phyloP scores from a whole-genome alignment of 1,140 invertebrate species.

The Drosophila guanche region DNA sequence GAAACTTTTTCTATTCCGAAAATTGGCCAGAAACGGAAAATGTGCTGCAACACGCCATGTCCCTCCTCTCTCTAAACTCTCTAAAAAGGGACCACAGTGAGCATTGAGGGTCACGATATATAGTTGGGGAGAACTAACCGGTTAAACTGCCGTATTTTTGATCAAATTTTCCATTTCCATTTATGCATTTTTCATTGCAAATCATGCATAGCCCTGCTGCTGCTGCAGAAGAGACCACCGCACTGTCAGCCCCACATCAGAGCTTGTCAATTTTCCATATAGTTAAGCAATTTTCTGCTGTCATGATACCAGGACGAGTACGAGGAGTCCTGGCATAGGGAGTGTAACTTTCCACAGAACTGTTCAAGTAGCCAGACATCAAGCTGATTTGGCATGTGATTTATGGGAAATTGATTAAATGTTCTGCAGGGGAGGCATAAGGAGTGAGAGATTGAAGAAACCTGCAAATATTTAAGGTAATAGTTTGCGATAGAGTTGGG shows the following conservation, averaged over 20 bases:
- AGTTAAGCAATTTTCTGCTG: slow-evolving; percentile 74
- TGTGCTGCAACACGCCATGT: slow-evolving; percentile 61
- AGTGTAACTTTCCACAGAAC: slow-evolving; percentile 11
- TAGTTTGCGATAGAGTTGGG: too few relatives aligned
- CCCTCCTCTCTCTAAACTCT: slow-evolving; percentile 8
- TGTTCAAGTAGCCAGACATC: slow-evolving; percentile 41
- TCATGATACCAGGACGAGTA: slow-evolving; percentile 52
- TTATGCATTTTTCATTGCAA: slow-evolving; percentile 65
- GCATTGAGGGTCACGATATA: background rate
- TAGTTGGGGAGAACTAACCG: slow-evolving; percentile 24
- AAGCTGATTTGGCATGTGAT: slow-evolving; percentile 65
- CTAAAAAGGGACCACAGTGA: background rate
- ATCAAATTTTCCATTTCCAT: slow-evolving; percentile 54
- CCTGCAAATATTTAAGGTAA: too few relatives aligned
- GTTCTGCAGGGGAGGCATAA: background rate
- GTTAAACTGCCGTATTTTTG: slow-evolving; percentile 48
- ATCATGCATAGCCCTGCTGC: slow-evolving; percentile 37
- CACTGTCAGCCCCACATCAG: slow-evolving; percentile 67
- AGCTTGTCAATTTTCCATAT: slow-evolving; percentile 81
- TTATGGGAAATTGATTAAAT: slow-evolving; percentile 77
- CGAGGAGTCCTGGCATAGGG: slow-evolving; percentile 1
- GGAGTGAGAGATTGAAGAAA: background rate
- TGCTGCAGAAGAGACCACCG: slow-evolving; percentile 25
- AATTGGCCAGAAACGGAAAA: slow-evolving; percentile 70
- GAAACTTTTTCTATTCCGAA: slow-evolving; percentile 74